A percentile compares a stretch with the other conserved stretches of the same genome.
Conservation (phyloP, 2,888 invertebrate species). For the Dilophus febrilis region DNA sequence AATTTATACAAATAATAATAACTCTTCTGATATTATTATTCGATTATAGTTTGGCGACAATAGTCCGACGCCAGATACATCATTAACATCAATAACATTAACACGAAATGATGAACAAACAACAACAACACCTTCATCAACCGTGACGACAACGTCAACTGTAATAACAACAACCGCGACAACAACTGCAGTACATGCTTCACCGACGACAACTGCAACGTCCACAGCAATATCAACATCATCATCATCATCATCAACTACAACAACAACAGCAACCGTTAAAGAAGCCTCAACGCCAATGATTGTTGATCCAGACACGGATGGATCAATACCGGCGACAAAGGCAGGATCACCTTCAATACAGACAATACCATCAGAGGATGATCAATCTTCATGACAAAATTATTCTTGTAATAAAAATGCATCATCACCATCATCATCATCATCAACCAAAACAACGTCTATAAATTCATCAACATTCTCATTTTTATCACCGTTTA, state of each 20-base stretch:
- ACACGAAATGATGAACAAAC: constrained; percentile 16
- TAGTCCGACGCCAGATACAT: constrained; percentile 5
- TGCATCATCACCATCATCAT: too few species aligned
- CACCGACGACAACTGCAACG: background rate
- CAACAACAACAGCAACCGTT: background rate
- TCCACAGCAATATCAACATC: too few species aligned
- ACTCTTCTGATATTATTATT: background rate
- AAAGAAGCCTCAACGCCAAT: background rate
- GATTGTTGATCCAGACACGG: background rate
- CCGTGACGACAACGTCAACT: constrained; percentile 19
- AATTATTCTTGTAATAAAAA: too few species aligned
- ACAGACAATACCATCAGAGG: too few species aligned
- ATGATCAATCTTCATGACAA: too few species aligned
- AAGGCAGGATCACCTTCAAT: background rate
- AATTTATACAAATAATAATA: background rate
- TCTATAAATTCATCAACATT: background rate
- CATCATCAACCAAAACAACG: too few species aligned
- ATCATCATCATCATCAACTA: constrained; percentile 15
- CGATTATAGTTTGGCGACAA: constrained; percentile 5
- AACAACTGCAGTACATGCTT: background rate
- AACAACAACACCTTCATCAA: constrained; percentile 15
- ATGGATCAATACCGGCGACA: background rate
- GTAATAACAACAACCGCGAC: constrained; percentile 12
- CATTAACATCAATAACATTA: constrained; percentile 4
- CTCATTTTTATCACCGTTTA: background rate